phyloP scores from a whole-genome alignment of 2,113 vertebrate species.

The Galeopterus variegatus region DNA sequence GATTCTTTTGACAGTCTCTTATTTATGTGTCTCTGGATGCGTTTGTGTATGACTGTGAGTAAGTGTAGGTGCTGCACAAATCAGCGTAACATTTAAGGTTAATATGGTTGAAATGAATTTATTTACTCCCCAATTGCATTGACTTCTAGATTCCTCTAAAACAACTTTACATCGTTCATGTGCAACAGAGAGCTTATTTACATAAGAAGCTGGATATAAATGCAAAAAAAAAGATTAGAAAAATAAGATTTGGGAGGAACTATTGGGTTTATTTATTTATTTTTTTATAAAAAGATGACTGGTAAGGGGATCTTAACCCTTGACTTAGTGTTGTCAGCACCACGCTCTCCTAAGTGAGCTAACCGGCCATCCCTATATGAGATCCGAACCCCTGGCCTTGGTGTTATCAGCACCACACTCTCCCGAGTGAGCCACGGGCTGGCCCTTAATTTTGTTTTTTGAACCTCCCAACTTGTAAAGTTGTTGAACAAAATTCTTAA shows the following conservation, averaged over 20 bases:
- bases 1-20: constrained; percentile 53
- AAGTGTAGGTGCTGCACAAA: background rate
- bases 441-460: constrained; percentile 84
- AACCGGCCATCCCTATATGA: too few relatives aligned
- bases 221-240: constrained; percentile 84
- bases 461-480: constrained; percentile 87
- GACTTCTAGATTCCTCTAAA: constrained; percentile 41
- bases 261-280: too few relatives aligned
- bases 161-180: background rate
- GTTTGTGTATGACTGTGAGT: background rate
- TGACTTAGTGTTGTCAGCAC: too few relatives aligned
- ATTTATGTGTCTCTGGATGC: constrained; percentile 68
- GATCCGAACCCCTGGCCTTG: too few relatives aligned
- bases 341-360: too few relatives aligned
- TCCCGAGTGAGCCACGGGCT: too few relatives aligned
- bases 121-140: background rate
- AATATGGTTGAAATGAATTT: constrained; percentile 3
- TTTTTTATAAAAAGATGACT: too few relatives aligned
- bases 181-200: constrained; percentile 34
- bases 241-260: constrained; percentile 85
- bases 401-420: too few relatives aligned
- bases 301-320: too few relatives aligned
- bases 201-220: background rate
- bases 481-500: constrained; percentile 84
- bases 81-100: background rate